Conservation (phyloP, 2,888 invertebrate genomes). For the Hyles lineata region DNA sequence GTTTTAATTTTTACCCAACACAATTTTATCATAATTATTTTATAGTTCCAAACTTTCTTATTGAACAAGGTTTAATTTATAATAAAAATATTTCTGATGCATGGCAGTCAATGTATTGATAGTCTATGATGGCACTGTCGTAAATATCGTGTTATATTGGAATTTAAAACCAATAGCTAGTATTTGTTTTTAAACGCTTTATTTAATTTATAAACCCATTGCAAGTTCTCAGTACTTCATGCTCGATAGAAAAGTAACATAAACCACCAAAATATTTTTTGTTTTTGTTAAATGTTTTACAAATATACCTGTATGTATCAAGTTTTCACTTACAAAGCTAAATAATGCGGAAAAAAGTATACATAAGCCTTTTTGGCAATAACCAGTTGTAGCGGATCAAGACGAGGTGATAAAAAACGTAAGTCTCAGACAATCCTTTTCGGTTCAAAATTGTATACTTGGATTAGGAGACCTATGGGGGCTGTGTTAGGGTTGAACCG, state of each 20-base stretch:
- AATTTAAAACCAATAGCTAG: not conserved
- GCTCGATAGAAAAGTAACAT: too few species aligned
- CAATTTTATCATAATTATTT: too few species aligned
- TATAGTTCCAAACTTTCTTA: too few species aligned
- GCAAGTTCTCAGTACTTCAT: too few species aligned
- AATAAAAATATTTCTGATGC: too few species aligned
- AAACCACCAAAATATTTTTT: too few species aligned
- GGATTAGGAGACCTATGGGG: conserved; percentile 76
- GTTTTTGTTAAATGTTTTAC: too few species aligned
- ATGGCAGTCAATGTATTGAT: too few species aligned
- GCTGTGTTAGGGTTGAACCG: conserved; percentile 56
- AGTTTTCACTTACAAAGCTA: not conserved
- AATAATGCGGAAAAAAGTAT: not conserved
- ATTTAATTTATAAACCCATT: too few species aligned
- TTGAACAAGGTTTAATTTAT: too few species aligned
- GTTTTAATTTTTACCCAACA: too few species aligned
- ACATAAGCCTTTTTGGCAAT: conserved; percentile 52
- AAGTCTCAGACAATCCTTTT: conserved; percentile 79
- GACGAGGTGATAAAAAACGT: conserved; percentile 71
- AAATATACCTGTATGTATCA: not conserved
- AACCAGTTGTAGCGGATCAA: conserved; percentile 73
- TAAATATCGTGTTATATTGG: not conserved
- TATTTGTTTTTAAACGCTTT: not conserved
- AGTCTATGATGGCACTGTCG: too few species aligned
- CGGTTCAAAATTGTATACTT: conserved; percentile 82